Conservation (phyloP, 2,888 invertebrate species). For the Tetrapedia diversipes region DNA sequence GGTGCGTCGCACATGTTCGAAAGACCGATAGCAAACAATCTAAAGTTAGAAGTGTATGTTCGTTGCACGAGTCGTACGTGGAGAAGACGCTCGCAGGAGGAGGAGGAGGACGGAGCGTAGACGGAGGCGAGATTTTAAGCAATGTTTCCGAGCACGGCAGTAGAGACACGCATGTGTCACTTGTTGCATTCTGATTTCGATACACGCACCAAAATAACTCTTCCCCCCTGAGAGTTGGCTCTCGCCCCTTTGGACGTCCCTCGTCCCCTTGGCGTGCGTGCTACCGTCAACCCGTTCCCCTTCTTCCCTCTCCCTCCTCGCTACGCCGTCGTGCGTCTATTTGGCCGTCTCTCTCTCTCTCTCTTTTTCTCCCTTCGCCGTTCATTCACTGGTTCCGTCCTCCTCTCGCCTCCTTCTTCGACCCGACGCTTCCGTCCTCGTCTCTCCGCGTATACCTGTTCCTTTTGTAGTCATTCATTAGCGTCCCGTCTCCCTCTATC, state of each 20-base stretch:
- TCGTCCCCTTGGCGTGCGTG: constrained; percentile 56
- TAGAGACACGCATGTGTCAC: constrained; percentile 72
- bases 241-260: constrained; percentile 42
- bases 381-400: constrained; percentile 30
- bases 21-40: constrained; percentile 48
- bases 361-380: constrained; percentile 20
- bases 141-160: constrained; percentile 59
- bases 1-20: constrained; percentile 32
- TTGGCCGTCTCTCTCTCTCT: constrained; percentile 37
- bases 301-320: constrained; percentile 21
- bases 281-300: constrained; percentile 46
- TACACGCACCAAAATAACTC: constrained; percentile 77
- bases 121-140: constrained; percentile 58
- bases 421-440: background rate
- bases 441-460: constrained; percentile 59
- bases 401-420: background rate
- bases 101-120: background rate
- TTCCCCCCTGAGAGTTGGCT: constrained; percentile 54
- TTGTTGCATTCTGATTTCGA: constrained; percentile 80
- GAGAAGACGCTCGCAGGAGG: background rate
- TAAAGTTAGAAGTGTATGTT: constrained; percentile 55
- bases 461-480: constrained; percentile 72
- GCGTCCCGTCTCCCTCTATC: constrained; percentile 43
- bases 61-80: constrained; percentile 49
- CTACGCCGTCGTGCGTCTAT: background rate